Conservation (phyloP, 2,113 vertebrate genomes). For the Saccopteryx leptura region DNA sequence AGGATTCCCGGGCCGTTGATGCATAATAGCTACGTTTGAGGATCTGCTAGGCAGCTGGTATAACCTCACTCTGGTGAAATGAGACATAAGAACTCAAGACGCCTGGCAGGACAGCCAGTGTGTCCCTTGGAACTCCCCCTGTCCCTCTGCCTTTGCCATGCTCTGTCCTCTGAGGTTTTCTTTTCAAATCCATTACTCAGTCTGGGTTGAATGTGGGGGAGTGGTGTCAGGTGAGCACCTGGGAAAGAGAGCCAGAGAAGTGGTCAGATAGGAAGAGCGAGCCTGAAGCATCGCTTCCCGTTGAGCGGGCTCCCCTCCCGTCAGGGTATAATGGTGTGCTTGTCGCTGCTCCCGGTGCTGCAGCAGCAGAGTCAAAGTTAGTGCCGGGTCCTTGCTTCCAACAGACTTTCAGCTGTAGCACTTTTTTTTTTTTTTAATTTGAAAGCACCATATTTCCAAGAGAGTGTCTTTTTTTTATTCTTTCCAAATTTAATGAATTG, state of each 20-base stretch:
- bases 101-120: neutral
- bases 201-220: neutral
- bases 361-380: neutral
- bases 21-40: neutral
- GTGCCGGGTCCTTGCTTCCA: neutral
- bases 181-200: neutral
- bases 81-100: neutral
- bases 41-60: neutral
- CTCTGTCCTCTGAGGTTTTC: neutral
- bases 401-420: neutral
- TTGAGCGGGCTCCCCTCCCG: neutral
- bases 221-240: neutral
- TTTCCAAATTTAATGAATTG: conserved; percentile 50
- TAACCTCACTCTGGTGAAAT: neutral
- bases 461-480: neutral
- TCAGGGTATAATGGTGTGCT: neutral
- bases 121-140: neutral
- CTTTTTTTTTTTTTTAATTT: neutral
- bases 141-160: neutral
- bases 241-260: neutral
- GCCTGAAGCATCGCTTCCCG: neutral
- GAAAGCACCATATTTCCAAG: neutral
- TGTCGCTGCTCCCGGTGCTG: neutral
- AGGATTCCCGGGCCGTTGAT: neutral
- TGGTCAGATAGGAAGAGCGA: neutral